Evolutionary conservation across 2,113 vertebrate genomes (phyloP), one percentile per base, ranked within the genome.

Genomic region (Istiophorus platypterus): DNA sequence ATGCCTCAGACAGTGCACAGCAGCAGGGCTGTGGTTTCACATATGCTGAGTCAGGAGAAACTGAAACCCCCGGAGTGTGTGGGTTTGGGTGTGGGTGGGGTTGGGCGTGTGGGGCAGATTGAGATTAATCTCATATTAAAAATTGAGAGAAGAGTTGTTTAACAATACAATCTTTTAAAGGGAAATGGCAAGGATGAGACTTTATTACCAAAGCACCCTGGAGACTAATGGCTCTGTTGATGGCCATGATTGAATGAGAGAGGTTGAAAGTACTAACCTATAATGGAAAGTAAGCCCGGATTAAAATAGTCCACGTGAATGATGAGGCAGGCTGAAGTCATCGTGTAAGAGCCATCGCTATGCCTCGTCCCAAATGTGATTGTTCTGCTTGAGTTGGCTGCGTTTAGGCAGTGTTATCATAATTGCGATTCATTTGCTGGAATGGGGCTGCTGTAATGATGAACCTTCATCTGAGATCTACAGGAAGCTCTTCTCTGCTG

Each of bases 341-440:
- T 58, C 74, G 70, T 59, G 84, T 82, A 67, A 89, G 88, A 88
- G 80, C 74, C 81, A 58, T 77, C 24, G 83, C 78, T 18, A 82
- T 82, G 90, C 82, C 79, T 90, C 78, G 68, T 82, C 88, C 87
- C 80, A 89, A 93, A 93, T 94, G 90, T 87, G 93, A 94, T 93
- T 92, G 93, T 94, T 94, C 90, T 90, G 93, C 92, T 88, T 58
- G 90, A 93, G 85, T 82, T 92, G 91, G 90, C 92, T 78, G 63
- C 81, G 65, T 92, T 93, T 91, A 90, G 81, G 66, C 75, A 69
- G 88, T 58, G 65, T 76, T 91, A 77, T 89, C 84, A 87, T 95
- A 93, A 93, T 93, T 89, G 89, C 59, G 58, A 82, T 90, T 95
- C 89, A 91, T 94, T 94, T 94, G 90, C 88, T 79, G 83, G 86